Base-by-base conservation (phyloP, 2,113 vertebrate genomes). In the Delphinapterus leucas region DNA sequence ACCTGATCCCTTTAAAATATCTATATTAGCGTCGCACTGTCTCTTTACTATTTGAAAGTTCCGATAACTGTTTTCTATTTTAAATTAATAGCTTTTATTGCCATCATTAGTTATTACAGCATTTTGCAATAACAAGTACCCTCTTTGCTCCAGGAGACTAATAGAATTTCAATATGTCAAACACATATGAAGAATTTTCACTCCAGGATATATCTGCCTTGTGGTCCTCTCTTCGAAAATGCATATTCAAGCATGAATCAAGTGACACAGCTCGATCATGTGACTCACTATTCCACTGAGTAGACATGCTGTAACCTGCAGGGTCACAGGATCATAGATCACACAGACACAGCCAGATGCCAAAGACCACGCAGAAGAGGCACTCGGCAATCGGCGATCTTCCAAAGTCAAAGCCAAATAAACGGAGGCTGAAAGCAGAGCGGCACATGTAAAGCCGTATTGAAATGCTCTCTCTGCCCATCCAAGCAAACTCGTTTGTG, bases 11-110 rank as follows among this genome's bases (percentile, higher is more conserved):
- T 88, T 96, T 81, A 81, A 90, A 85, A 93, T 71, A 81, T 44
- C 71, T 83, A 26, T 74, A 82, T 91, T 93, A 82, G 73, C n/a
- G 73, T 55, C 44, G n/a, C 8, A 88, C 11, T 53, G 86, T 95
- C 58, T 97, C 81, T 38, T 74, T 67, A 70, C 93, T 73, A 33
- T 82, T 86, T 73, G 67, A 67, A 96, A 82, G 60, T 11, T 61
- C 76, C 77, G 53, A 60, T 47, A 73, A 85, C 26, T 92, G 17
- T 84, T 96, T 87, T 49, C 33, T 65, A 77, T 86, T 85, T 67
- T 25, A 85, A 92, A 96, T 65, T 81, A 63, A 65, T 88, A 84
- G 55, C 49, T 96, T 92, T 61, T 81, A 79, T 80, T 83, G 58
- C 33, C 12, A 0, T 77, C 65, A 93, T 68, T 93, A 88, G 65